Evolutionary conservation across 2,797 vertebrate species (phyloP).

Genomic region (Hafferia zeledoni): DNA sequence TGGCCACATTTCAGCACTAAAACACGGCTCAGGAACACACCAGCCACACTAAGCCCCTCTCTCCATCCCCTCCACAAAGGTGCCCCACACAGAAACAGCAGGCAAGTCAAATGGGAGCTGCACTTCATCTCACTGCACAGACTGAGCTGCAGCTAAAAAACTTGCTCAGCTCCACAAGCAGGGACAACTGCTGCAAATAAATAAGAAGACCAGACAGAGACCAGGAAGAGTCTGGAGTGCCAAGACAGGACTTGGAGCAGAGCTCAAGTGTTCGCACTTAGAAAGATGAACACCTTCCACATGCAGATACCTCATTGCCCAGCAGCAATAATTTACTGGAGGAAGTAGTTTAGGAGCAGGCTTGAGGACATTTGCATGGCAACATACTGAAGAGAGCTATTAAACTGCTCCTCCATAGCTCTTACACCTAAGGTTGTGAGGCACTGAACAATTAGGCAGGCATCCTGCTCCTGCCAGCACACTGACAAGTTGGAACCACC

Average conservation of each 20-base stretch:
- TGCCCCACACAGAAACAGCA: background rate
- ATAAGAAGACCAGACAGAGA: background rate
- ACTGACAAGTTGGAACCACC: background rate
- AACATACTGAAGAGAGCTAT: background rate
- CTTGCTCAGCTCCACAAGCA: background rate
- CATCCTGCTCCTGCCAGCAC: background rate
- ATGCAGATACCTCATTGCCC: background rate
- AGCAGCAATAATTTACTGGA: background rate
- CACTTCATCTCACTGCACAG: background rate
- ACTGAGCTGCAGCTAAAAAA: background rate
- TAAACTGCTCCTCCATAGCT: background rate
- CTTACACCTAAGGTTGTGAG: background rate
- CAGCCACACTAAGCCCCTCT: rapidly evolving
- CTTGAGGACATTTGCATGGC: background rate
- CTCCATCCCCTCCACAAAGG: background rate
- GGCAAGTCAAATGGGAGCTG: rapidly evolving
- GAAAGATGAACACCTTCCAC: background rate
- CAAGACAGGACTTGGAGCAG: background rate
- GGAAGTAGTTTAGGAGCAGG: background rate
- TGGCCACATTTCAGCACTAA: background rate
- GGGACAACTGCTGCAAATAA: background rate
- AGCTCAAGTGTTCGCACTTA: background rate
- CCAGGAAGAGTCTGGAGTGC: background rate
- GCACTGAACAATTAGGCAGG: background rate
- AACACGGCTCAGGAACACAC: background rate